Evolutionary conservation across 2,113 vertebrate species (phyloP).

Genomic region (Oenanthe oenanthe): DNA sequence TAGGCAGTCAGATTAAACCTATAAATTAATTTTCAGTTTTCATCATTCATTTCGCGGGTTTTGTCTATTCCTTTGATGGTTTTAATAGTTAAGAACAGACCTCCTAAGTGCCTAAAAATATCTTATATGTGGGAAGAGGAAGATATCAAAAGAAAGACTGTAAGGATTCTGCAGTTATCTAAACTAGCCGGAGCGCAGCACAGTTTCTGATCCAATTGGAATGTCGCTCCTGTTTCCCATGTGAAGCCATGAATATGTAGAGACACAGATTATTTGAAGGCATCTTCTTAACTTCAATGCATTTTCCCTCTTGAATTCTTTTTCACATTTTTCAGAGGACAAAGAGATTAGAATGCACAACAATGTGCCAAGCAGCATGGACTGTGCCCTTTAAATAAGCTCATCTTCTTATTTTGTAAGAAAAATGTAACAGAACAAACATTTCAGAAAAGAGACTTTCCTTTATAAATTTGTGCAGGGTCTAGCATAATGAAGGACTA

Average conservation of each 20-base stretch:
- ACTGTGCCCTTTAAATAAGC: neutral
- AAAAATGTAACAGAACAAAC: neutral
- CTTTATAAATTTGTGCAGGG: neutral
- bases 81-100: neutral
- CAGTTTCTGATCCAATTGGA: neutral
- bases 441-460: neutral
- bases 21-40: neutral
- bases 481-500: neutral
- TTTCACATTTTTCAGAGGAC: neutral
- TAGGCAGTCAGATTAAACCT: neutral
- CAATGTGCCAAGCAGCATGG: neutral
- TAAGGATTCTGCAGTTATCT: neutral
- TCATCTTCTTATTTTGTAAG: neutral
- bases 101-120: slow-evolving; percentile 33
- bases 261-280: neutral
- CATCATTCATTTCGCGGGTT: neutral
- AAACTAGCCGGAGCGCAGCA: neutral
- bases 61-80: neutral
- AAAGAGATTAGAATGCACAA: neutral
- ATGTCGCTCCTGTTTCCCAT: neutral
- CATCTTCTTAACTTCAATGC: neutral
- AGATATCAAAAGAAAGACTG: neutral
- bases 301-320: neutral
- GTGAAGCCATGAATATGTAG: neutral
- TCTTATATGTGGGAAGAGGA: neutral